A percentile compares a stretch with the other conserved stretches of the same genome.
Conservation (phyloP, 2,113 vertebrate species). For the Sturnira hondurensis region DNA sequence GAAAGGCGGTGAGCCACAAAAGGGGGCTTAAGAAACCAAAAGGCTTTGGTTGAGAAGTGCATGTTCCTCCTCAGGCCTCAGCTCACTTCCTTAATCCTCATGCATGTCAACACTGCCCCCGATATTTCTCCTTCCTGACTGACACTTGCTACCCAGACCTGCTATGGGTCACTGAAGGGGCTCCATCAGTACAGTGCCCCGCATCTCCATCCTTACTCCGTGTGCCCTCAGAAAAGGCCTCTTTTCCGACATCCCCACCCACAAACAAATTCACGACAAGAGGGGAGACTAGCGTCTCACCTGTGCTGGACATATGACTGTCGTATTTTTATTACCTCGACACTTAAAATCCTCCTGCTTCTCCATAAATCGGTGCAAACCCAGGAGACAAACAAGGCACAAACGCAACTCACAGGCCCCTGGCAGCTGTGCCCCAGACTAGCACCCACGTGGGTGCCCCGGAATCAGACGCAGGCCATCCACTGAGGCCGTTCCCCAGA, state of each 20-base stretch:
- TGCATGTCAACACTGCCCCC: neutral
- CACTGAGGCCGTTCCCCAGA: neutral
- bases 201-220: neutral
- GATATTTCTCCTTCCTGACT: neutral
- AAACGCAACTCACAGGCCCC: neutral
- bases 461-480: neutral
- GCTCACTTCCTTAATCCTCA: neutral
- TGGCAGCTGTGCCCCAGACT: no score
- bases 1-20: neutral
- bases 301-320: neutral
- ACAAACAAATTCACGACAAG: neutral
- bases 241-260: neutral
- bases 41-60: neutral
- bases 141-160: neutral
- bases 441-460: rapidly evolving
- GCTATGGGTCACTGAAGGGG: neutral
- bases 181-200: neutral
- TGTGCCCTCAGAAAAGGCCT: neutral
- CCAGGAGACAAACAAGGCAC: neutral
- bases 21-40: neutral
- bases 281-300: neutral
- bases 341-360: neutral
- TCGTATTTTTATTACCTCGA: neutral
- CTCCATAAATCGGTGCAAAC: neutral
- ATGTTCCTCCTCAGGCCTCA: neutral